Evolutionary conservation across 2,888 invertebrate genomes (phyloP).

Genomic region (Eudasyphora cyanicolor): DNA sequence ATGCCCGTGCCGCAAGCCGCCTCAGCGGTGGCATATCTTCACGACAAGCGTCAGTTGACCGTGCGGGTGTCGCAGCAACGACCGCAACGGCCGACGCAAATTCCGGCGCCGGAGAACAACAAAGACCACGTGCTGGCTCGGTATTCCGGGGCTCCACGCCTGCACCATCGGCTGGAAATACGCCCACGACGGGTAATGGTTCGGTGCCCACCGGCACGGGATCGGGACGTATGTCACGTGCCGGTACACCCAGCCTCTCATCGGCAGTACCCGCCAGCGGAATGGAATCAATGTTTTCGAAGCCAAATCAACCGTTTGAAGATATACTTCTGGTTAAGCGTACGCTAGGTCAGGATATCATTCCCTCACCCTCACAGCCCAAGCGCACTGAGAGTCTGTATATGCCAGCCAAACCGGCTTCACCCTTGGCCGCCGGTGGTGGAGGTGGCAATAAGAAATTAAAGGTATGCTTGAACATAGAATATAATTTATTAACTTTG

Average conservation of each 20-base stretch:
- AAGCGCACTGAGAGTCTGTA: slow-evolving; percentile 95
- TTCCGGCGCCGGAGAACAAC: slow-evolving; percentile 51
- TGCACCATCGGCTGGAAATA: slow-evolving; percentile 67
- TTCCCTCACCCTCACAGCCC: slow-evolving; percentile 92
- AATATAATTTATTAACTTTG: too few relatives aligned
- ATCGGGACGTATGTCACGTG: slow-evolving; percentile 79
- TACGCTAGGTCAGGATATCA: slow-evolving; percentile 92
- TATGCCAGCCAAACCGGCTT: slow-evolving; percentile 84
- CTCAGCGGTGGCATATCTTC: slow-evolving; percentile 83
- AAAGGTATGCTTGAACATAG: slow-evolving; percentile 74
- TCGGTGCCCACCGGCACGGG: slow-evolving; percentile 83
- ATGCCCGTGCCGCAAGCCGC: slow-evolving; percentile 85
- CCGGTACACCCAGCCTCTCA: slow-evolving; percentile 81
- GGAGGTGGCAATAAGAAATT: slow-evolving; percentile 80
- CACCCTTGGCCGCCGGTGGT: slow-evolving; percentile 79
- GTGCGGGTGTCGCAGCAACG: slow-evolving; percentile 78
- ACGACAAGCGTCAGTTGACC: slow-evolving; percentile 90
- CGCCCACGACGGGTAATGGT: slow-evolving; percentile 83
- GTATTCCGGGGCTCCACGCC: slow-evolving; percentile 81
- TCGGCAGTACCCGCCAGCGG: slow-evolving; percentile 74
- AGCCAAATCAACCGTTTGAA: slow-evolving; percentile 86
- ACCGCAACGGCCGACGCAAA: slow-evolving; percentile 55
- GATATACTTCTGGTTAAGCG: slow-evolving; percentile 90
- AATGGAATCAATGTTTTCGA: slow-evolving; percentile 79
- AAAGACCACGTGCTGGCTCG: slow-evolving; percentile 82